Percentiles rank a stretch among this genome's conserved stretches.
phyloP scores from a whole-genome alignment of 2,888 invertebrate species.

The Drosophila nr. medialis region DNA sequence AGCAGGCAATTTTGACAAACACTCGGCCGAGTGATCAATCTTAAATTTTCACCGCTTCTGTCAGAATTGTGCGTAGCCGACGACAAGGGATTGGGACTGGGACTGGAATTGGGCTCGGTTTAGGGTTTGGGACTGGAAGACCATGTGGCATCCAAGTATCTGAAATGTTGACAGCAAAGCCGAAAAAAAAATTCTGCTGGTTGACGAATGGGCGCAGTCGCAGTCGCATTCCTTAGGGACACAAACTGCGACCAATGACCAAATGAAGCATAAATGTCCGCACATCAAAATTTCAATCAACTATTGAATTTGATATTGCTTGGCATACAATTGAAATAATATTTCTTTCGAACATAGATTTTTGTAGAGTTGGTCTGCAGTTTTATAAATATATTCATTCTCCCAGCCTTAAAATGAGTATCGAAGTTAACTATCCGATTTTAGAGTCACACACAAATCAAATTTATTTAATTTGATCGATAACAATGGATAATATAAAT shows the following conservation, averaged over 20 bases:
- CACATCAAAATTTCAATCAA: constrained; percentile 55
- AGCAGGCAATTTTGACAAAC: constrained; percentile 65
- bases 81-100: constrained; percentile 57
- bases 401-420: not conserved
- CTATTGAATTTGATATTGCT: not conserved
- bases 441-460: not conserved
- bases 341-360: not conserved
- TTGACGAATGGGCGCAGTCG: constrained; percentile 67
- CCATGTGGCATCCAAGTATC: constrained; percentile 61
- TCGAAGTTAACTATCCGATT: not conserved
- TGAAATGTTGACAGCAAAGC: constrained; percentile 64
- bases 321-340: not conserved
- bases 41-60: constrained; percentile 85
- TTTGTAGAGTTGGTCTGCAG: not conserved
- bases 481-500: rapidly evolving
- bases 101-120: constrained; percentile 21
- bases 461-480: not conserved
- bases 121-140: constrained; percentile 21
- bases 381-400: not conserved
- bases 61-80: constrained; percentile 81
- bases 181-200: constrained; percentile 60
- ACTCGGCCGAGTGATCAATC: constrained; percentile 84
- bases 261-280: constrained; percentile 68
- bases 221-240: constrained; percentile 48
- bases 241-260: constrained; percentile 52